Evolutionary conservation across 2,888 invertebrate species (phyloP), one percentile per base, ranked within the genome.

Genomic region (Elegia similella): DNA sequence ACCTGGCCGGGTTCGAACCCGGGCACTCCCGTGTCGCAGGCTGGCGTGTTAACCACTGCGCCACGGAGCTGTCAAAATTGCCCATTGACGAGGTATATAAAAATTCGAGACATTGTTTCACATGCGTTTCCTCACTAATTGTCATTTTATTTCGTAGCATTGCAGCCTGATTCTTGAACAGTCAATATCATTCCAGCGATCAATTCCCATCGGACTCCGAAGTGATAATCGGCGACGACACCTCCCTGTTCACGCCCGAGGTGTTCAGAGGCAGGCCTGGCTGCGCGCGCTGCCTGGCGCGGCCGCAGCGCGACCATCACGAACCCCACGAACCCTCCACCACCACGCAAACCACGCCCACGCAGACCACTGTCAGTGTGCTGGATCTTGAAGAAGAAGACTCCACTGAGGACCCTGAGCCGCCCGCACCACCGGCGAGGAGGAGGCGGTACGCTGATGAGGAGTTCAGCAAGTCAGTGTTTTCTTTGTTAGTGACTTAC

Each of bases 221-320:
- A 72, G 85, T 97, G 34, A 94, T 96, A 69, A 87, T 97, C 63
- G 97, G 96, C 0, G 96, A 96, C 71, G 94, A 93, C 0, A 88
- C 78, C 23, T 75, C 86, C 0, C 59, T 75, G 10, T 81, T 67
- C 65, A 70, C 80, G 59, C 64, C 57, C 38, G 38, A 38, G 38
- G 12, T 12, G 38, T 38, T 87, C 48, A 63, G 79, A 1, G 61
- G 60, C 42, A 71, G 62, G 8, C 82, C 75, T 0, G 64, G 64
- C 23, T 23, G 23, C 23, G 23, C 2, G 23, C 23, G 23, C 23
- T 23, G 23, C 23, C 23, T 23, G 23, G 23, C 5, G 2, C 2
- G 5, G 23, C 23, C 23, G 2, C 23, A 23, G 34, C 65, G 71
- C 15, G 50, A 59, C 56, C 6, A 44, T 67, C 32, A 61, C 72